These are phyloP conservation scores for Xestia rhomboidea DNA, from an alignment of 2,888 invertebrate species.

Conservation along the genomic window DNA sequence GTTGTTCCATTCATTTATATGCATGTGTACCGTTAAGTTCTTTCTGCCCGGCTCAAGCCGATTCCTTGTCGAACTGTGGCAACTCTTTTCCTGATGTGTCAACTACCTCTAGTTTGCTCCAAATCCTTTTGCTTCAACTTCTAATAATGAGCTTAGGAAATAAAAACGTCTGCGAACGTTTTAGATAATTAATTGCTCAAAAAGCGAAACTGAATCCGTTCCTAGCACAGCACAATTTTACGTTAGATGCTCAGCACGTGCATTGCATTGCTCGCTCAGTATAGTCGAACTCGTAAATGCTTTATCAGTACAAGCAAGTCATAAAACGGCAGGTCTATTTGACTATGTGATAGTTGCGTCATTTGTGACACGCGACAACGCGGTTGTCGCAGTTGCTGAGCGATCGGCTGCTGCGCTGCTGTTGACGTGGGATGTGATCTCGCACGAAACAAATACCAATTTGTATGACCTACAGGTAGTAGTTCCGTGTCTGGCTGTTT, in stretches of 20 bases:
- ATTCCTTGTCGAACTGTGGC: not conserved
- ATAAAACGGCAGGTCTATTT: not conserved
- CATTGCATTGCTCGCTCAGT: constrained; percentile 56
- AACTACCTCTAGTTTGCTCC: constrained; percentile 22
- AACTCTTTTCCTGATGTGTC: not conserved
- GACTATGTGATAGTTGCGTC: not conserved
- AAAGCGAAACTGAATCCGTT: constrained; percentile 79
- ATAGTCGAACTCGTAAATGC: not conserved
- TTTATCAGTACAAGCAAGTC: not conserved
- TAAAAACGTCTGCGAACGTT: constrained; percentile 35
- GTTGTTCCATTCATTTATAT: not conserved
- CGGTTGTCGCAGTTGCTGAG: too few species aligned
- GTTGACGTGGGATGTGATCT: too few species aligned
- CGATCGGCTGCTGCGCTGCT: too few species aligned
- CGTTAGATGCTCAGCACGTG: constrained; percentile 65
- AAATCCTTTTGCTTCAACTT: constrained; percentile 38
- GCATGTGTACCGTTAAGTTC: not conserved
- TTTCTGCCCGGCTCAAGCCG: not conserved
- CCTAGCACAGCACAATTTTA: constrained; percentile 77
- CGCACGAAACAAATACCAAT: too few species aligned
- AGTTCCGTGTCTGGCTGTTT: too few species aligned
- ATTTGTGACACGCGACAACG: too few species aligned
- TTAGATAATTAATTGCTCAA: constrained; percentile 81
- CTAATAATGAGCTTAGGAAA: constrained; percentile 15
- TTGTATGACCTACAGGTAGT: too few species aligned